Evolutionary conservation across 64 coral and sea anemone species (phyloP).

Genomic region (Porites lutea): DNA sequence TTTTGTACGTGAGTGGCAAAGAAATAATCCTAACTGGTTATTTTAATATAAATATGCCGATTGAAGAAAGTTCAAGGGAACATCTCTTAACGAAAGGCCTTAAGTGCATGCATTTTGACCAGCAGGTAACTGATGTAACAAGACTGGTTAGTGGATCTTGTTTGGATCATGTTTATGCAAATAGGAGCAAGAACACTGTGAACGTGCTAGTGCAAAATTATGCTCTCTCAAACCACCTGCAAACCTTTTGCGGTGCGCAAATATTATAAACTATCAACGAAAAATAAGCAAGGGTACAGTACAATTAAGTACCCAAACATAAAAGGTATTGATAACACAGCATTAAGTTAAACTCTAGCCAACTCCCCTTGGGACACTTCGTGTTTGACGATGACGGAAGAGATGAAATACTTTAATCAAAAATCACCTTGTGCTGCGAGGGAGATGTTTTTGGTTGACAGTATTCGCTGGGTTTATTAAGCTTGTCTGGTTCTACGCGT

Average conservation of each 20-base stretch:
- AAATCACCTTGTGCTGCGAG: no score
- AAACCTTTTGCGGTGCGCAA: not conserved
- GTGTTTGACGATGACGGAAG: conserved; percentile 20
- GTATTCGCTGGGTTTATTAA: no score
- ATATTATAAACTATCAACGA: not conserved
- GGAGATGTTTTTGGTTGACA: no score
- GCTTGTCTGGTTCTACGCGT: no score
- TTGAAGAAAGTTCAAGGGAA: not conserved
- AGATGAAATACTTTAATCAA: no score
- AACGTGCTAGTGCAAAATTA: conserved; percentile 4
- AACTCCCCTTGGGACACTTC: conserved; percentile 38
- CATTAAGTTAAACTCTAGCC: not conserved
- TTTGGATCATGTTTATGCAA: conserved; percentile 39
- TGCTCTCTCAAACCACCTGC: conserved; percentile 23
- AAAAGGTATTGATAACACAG: conserved; percentile 35
- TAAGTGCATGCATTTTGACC: not conserved
- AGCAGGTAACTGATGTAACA: not conserved
- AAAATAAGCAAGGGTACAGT: not conserved
- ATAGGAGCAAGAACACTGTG: conserved; percentile 20
- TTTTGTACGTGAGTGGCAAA: not conserved
- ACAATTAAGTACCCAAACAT: conserved; percentile 16
- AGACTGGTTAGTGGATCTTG: not conserved
- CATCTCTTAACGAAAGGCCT: not conserved
- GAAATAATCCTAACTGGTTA: not conserved
- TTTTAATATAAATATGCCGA: not conserved